Evolutionary conservation across 2,113 vertebrate species (phyloP).

Genomic region (Sinocyclocheilus maitianheensis): DNA sequence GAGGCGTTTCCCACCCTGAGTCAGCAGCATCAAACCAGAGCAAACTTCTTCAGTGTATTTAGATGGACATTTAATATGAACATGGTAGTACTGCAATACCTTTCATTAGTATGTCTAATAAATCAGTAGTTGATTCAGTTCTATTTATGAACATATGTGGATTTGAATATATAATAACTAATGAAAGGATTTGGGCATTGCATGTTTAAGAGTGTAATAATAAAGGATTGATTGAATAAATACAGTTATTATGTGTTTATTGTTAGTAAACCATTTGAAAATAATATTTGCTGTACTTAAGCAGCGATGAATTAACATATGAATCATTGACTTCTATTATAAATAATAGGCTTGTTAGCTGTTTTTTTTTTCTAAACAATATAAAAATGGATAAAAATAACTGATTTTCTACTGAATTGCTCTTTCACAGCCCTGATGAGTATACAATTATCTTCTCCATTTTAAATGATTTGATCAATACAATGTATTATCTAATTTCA

Average conservation of each 20-base stretch:
- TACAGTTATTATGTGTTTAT: background rate
- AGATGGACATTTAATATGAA: background rate
- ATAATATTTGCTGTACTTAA: background rate
- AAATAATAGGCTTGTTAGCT: background rate
- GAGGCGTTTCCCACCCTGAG: conserved; percentile 56
- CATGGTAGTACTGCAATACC: background rate
- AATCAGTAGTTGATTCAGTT: background rate
- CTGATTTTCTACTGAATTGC: background rate
- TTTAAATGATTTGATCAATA: background rate
- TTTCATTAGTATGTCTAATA: background rate
- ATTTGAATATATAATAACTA: background rate
- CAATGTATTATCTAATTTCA: background rate
- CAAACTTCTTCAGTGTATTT: background rate
- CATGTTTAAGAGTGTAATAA: background rate
- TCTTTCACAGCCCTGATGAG: background rate
- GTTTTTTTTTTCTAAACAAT: too few species aligned
- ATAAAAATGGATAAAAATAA: too few species aligned
- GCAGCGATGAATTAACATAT: background rate
- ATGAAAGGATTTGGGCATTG: background rate
- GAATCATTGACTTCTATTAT: background rate
- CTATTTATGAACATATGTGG: background rate
- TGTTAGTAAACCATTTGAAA: background rate
- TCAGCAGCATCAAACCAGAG: background rate
- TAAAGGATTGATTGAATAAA: background rate
- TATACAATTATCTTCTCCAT: background rate